Evolutionary conservation across 2,797 vertebrate species (phyloP).

Genomic region (Zalophus californianus): DNA sequence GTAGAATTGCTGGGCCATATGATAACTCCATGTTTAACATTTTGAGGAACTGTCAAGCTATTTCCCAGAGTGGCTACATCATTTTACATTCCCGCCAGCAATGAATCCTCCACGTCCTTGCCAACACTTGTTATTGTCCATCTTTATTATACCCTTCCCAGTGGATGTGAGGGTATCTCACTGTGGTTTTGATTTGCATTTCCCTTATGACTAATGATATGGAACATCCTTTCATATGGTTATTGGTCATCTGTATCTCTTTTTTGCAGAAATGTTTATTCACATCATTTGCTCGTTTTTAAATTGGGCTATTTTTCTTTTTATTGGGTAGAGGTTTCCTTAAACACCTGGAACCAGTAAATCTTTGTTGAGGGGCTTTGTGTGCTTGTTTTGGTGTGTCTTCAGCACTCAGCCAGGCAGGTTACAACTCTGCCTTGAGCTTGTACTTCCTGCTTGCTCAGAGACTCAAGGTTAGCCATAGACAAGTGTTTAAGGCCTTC

Average conservation of each 20-base stretch:
- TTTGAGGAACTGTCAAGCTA: not conserved
- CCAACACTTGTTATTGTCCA: not conserved
- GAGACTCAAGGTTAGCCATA: not conserved
- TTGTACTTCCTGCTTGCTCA: not conserved
- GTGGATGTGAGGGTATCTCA: not conserved
- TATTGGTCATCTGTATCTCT: not conserved
- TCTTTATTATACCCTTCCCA: not conserved
- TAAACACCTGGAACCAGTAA: not conserved
- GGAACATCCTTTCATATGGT: not conserved
- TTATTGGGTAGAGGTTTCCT: not conserved
- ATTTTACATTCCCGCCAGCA: not conserved
- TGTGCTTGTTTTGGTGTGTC: not conserved
- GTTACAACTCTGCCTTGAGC: not conserved
- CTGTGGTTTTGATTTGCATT: constrained; percentile 14
- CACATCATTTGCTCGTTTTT: not conserved
- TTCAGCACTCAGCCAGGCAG: not conserved
- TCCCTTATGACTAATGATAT: not conserved
- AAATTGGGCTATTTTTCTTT: not conserved
- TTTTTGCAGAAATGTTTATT: not conserved
- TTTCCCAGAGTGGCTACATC: not conserved
- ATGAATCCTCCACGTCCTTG: not conserved
- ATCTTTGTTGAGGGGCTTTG: not conserved
- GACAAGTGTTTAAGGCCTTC: not conserved
- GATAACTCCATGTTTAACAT: not conserved
- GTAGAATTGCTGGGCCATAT: not conserved